A percentile compares a stretch with the other conserved stretches of the same genome.
These are phyloP conservation scores for Dromiciops gliroides DNA, from an alignment of 2,113 vertebrate genomes.

Conservation along the genomic window DNA sequence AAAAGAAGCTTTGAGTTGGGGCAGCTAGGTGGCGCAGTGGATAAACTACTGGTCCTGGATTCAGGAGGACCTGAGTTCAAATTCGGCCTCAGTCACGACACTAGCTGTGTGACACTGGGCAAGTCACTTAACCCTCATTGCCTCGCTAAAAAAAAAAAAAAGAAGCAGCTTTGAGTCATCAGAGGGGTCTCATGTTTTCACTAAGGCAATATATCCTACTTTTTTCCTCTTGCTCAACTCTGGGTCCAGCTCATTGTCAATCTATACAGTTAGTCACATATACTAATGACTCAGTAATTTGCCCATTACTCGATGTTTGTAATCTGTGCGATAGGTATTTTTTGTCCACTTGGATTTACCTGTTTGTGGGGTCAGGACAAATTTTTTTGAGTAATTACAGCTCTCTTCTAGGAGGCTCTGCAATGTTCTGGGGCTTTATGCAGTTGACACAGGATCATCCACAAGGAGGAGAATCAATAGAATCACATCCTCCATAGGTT, in stretches of 20 bases:
- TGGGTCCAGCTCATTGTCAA: background rate
- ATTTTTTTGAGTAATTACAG: background rate
- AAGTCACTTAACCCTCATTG: too few relatives aligned
- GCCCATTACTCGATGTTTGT: background rate
- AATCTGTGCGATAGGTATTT: background rate
- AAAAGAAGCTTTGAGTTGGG: background rate
- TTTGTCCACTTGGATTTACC: background rate
- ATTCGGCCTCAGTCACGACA: too few relatives aligned
- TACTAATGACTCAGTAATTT: background rate
- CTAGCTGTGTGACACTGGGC: too few relatives aligned
- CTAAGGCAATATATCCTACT: background rate
- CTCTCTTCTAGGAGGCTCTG: background rate
- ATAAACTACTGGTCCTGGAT: too few relatives aligned
- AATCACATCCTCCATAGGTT: background rate
- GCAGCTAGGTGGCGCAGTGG: too few relatives aligned
- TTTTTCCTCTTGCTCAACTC: background rate
- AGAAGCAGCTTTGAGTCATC: background rate
- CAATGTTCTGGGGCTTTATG: background rate
- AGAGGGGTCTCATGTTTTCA: background rate
- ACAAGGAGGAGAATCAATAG: background rate
- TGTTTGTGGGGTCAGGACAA: background rate
- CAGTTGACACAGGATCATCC: background rate
- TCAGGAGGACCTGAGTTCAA: too few relatives aligned
- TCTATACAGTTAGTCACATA: background rate
- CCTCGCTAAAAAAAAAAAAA: too few relatives aligned